Conservation (phyloP, 1,140 invertebrate genomes). For the Drosophila bipectinata region DNA sequence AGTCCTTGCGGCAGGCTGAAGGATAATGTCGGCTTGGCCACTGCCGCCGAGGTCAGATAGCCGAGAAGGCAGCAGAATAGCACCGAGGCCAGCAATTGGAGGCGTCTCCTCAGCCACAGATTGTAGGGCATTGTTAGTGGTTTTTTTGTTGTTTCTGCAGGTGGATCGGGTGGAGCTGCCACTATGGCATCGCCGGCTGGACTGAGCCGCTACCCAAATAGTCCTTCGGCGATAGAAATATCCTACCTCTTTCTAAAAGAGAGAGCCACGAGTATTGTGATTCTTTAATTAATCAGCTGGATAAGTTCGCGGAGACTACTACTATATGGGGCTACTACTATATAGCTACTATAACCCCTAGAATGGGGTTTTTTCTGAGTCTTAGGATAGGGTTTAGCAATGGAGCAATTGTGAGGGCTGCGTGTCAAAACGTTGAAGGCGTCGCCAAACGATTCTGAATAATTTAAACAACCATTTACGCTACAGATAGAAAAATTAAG, state of each 20-base stretch:
- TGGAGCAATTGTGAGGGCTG: constrained; percentile 14
- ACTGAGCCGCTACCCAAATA: constrained; percentile 39
- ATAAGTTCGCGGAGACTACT: constrained; percentile 20
- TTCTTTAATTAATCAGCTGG: constrained; percentile 42
- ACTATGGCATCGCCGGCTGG: constrained; percentile 43
- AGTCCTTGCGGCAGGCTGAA: constrained; percentile 77
- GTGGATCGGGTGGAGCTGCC: constrained; percentile 20
- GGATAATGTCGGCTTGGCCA: constrained; percentile 77
- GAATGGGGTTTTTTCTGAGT: neutral
- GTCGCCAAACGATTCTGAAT: constrained; percentile 23
- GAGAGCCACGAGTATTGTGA: neutral
- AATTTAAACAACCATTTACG: constrained; percentile 7
- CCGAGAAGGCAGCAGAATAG: constrained; percentile 65
- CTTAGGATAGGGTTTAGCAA: constrained; percentile 9
- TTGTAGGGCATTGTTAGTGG: constrained; percentile 50
- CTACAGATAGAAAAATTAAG: neutral
- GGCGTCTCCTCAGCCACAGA: constrained; percentile 42
- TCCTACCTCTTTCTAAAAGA: constrained; percentile 1
- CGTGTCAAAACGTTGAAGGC: constrained; percentile 36
- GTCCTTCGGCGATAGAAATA: neutral
- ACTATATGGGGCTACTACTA: neutral
- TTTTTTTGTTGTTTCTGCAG: neutral
- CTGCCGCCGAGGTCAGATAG: constrained; percentile 64
- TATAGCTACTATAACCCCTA: too few species aligned
- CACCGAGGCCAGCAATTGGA: constrained; percentile 67